Conservation (phyloP, 2,888 invertebrate genomes). For the Deroplatys truncata region DNA sequence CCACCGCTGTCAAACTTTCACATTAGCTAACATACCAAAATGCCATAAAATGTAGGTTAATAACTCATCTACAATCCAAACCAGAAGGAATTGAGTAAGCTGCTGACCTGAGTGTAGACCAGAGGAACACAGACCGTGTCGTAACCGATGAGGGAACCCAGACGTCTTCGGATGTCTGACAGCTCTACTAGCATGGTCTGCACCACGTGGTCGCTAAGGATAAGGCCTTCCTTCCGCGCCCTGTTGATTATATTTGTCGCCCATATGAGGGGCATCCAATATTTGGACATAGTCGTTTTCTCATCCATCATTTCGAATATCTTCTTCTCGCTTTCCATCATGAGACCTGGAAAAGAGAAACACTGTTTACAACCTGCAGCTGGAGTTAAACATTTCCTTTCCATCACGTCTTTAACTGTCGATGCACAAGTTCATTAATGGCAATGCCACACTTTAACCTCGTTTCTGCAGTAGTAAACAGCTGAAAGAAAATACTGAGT, state of each 20-base stretch:
- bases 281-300: constrained; percentile 83
- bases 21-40: too few species aligned
- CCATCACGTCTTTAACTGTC: too few species aligned
- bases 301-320: constrained; percentile 87
- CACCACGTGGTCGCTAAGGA: constrained; percentile 86
- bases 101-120: constrained; percentile 80
- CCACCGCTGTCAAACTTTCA: too few species aligned
- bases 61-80: too few species aligned
- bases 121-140: constrained; percentile 89
- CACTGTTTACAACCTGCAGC: not conserved
- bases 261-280: constrained; percentile 93
- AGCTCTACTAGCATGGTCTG: constrained; percentile 85
- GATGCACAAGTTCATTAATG: too few species aligned
- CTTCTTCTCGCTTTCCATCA: constrained; percentile 88
- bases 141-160: constrained; percentile 83
- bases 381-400: too few species aligned
- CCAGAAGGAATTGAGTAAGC: not conserved
- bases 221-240: constrained; percentile 78
- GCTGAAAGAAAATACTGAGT: too few species aligned
- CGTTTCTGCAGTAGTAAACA: too few species aligned
- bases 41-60: too few species aligned
- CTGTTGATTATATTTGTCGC: constrained; percentile 87
- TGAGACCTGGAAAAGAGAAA: constrained; percentile 60
- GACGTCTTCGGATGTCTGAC: constrained; percentile 78
- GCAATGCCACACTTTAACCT: too few species aligned